Percentiles rank a stretch among this genome's conserved stretches.
phyloP scores from a whole-genome alignment of 2,113 vertebrate species.

The Cyanoramphus novaezelandiae region DNA sequence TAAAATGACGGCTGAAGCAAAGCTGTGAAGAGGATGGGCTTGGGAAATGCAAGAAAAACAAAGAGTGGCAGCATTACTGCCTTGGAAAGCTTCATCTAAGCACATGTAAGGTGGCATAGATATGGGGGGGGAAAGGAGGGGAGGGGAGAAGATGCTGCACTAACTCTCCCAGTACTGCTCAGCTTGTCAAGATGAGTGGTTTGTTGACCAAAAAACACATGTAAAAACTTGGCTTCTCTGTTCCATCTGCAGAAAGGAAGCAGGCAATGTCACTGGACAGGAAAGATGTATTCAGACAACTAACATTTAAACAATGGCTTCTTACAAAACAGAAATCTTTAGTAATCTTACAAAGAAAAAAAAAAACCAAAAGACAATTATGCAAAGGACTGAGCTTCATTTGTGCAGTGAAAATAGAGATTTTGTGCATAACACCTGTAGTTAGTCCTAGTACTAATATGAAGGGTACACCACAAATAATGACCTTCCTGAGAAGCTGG shows the following conservation, averaged over 20 bases:
- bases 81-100: background rate
- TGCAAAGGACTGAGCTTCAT: background rate
- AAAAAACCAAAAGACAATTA: background rate
- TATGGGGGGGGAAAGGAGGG: accelerated
- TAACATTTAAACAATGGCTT: background rate
- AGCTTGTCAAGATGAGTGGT: background rate
- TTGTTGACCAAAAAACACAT: background rate
- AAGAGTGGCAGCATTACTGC: background rate
- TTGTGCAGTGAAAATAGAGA: background rate
- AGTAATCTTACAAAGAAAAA: accelerated
- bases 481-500: background rate
- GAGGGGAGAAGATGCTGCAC: background rate
- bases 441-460: background rate
- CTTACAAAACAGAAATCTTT: background rate
- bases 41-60: background rate
- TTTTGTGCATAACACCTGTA: background rate
- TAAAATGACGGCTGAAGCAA: background rate
- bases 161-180: background rate
- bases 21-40: background rate
- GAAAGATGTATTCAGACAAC: background rate
- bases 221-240: background rate
- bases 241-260: background rate
- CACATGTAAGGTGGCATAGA: background rate
- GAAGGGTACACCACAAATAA: background rate
- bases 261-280: background rate